A percentile compares a stretch with the other conserved stretches of the same genome.
phyloP scores from a whole-genome alignment of 1,140 invertebrate genomes.

The Antheraea pernyi region DNA sequence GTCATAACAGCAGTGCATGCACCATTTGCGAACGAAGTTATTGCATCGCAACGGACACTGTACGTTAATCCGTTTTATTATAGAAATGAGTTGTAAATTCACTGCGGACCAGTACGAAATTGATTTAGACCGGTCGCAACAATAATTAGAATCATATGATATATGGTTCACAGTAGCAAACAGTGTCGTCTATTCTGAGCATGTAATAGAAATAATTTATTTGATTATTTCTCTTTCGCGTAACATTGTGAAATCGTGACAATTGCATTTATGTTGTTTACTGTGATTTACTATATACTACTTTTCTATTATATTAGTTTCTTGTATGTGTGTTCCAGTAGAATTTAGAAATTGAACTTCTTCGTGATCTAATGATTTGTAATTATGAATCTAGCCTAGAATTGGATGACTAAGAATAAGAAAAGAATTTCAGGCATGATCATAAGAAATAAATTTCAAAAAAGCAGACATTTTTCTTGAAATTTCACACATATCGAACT shows the following conservation, averaged over 20 bases:
- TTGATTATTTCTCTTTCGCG: constrained; percentile 19
- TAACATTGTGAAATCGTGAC: neutral
- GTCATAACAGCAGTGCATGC: constrained; percentile 51
- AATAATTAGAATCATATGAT: constrained; percentile 64
- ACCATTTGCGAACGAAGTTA: constrained; percentile 57
- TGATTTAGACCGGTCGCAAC: constrained; percentile 61
- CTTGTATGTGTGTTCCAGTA: too few relatives aligned
- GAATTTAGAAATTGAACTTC: too few relatives aligned
- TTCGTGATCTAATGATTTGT: too few relatives aligned
- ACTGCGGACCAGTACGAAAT: constrained; percentile 38
- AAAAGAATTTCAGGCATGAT: too few relatives aligned
- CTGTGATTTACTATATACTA: too few relatives aligned
- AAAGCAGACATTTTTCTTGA: too few relatives aligned
- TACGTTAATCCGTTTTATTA: constrained; percentile 58
- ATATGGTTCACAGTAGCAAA: constrained; percentile 31
- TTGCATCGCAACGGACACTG: constrained; percentile 36
- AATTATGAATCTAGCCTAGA: too few relatives aligned
- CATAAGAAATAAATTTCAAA: too few relatives aligned
- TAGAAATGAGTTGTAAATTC: constrained; percentile 58
- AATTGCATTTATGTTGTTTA: too few relatives aligned
- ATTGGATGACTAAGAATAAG: too few relatives aligned
- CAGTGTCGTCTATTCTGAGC: constrained; percentile 3
- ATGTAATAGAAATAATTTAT: constrained; percentile 4
- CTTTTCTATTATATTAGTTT: too few relatives aligned
- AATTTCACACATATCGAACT: too few relatives aligned